These are phyloP conservation scores for Paracanthobrama guichenoti DNA, from an alignment of 2,113 vertebrate species.

Conservation along the genomic window DNA sequence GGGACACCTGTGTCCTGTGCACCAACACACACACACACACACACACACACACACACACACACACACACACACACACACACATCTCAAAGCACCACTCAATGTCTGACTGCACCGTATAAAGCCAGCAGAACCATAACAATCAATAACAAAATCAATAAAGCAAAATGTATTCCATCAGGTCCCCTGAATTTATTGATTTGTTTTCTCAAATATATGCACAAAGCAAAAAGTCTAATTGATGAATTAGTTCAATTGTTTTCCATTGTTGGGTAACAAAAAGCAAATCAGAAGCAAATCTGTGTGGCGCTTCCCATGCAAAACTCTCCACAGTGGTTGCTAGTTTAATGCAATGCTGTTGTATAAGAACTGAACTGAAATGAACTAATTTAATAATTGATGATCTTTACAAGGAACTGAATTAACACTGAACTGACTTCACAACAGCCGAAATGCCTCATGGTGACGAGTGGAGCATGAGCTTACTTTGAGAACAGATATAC, in stretches of 20 bases:
- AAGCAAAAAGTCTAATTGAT: not conserved
- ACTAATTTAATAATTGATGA: no score
- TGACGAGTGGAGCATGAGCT: no score
- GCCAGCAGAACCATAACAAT: conserved; percentile 2
- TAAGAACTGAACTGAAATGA: no score
- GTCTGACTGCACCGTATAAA: not conserved
- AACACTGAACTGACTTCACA: no score
- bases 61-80: not conserved
- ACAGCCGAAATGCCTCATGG: no score
- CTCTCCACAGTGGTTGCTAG: not conserved
- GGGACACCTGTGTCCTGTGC: conserved; percentile 4
- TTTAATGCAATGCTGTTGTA: not conserved
- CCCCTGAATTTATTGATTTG: not conserved
- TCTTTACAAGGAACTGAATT: no score
- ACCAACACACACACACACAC: not conserved
- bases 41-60: not conserved
- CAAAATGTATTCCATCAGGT: not conserved
- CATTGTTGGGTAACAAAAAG: not conserved
- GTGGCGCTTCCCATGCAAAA: not conserved
- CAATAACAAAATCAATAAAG: conserved; percentile 23
- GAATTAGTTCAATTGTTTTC: not conserved
- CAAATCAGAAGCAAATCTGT: not conserved
- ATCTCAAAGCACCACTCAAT: not conserved
- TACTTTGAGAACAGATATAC: no score
- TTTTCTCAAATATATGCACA: not conserved